Base-by-base conservation (phyloP, 2,797 vertebrate species). In the Enteromius paludinosus region DNA sequence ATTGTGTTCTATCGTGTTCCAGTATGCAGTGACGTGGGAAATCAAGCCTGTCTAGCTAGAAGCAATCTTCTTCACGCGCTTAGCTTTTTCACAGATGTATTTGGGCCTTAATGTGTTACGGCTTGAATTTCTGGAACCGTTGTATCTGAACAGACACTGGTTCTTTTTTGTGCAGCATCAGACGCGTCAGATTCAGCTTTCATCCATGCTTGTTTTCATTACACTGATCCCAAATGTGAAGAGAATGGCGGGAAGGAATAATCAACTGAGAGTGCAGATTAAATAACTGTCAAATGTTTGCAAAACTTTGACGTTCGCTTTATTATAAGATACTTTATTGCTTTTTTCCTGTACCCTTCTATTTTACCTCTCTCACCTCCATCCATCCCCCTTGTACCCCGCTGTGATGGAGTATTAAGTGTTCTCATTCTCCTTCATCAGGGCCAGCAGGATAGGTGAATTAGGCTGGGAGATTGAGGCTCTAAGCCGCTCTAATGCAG, bases 401-500 rank as follows among this genome's bases (percentile, higher is more conserved):
- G 47, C 78, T 82, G 85, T 85, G 86, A 90, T 75, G 86, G 68
- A 85, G 86, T 69, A 54, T 93, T 79, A 90, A 93, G 92, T 89
- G 85, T 90, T 91, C 92, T 92, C 92, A 90, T 93, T 95, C 93
- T 88, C 90, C 89, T 92, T 89, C 87, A 91, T 77, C 88, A 90
- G 65, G 78, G 59, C 87, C 81, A 84, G 86, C 87, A 78, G 91
- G 89, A 89, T 90, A 84, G 92, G 90, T 90, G 90, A 93, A 95
- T 95, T 93, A 95, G 94, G 90, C 88, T 91, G 89, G 83, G 89
- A 94, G 93, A 96, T 95, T 93, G 94, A 94, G 89, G 87, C 88
- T 83, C 87, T 88, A 88, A 84, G 88, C 83, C 81, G 25, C 85
- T 83, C 54, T 90, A 83, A 91, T 84, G 89, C 85, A 84, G 85